Conservation (phyloP, 2,888 invertebrate species). For the Harpagoxenus sublaevis region DNA sequence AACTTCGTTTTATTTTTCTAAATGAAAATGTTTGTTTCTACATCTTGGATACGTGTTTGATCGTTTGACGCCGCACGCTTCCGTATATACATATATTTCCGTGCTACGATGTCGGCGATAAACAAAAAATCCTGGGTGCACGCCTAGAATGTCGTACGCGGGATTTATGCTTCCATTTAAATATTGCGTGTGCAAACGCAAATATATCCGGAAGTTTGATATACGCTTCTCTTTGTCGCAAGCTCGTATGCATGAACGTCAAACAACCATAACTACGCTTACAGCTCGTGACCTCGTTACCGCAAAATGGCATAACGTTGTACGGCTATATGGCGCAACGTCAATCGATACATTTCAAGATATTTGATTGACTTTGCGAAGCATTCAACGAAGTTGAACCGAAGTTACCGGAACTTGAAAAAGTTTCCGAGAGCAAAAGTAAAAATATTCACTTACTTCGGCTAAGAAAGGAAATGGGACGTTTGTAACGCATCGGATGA, state of each 20-base stretch:
- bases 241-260: slow-evolving; percentile 16
- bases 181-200: slow-evolving; percentile 31
- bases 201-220: slow-evolving; percentile 48
- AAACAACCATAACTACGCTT: slow-evolving; percentile 18
- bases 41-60: not conserved
- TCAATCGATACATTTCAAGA: slow-evolving; percentile 21
- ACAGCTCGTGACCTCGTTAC: slow-evolving; percentile 38
- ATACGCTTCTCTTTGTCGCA: slow-evolving; percentile 18
- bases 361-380: slow-evolving; percentile 17
- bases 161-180: slow-evolving; percentile 43
- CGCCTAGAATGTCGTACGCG: not conserved
- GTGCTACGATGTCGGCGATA: not conserved
- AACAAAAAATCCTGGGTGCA: not conserved
- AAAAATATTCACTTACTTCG: not conserved
- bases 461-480: not conserved
- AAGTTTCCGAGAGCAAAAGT: not conserved
- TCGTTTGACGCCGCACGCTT: not conserved
- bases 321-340: not conserved
- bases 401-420: not conserved
- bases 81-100: not conserved
- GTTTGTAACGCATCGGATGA: not conserved
- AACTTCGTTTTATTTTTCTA: not conserved
- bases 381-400: not conserved
- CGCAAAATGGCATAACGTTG: slow-evolving; percentile 36
- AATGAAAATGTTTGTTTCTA: not conserved